Evolutionary conservation across 2,113 vertebrate species (phyloP).

Genomic region (Chloropsis cyanopogon): DNA sequence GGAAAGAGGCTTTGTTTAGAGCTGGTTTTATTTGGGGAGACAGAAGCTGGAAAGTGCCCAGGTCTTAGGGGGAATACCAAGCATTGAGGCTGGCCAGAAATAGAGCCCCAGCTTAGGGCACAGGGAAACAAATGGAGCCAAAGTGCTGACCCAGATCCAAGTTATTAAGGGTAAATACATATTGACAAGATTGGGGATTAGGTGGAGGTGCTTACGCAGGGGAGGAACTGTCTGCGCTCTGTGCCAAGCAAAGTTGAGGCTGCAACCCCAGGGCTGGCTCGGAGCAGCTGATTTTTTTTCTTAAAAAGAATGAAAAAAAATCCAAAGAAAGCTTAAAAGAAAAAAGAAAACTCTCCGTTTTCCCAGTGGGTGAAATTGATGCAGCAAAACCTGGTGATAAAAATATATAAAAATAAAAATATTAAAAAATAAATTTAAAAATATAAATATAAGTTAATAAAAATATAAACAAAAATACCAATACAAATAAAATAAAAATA

Average conservation of each 20-base stretch:
- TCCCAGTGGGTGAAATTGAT: neutral
- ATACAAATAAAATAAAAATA: too few relatives aligned
- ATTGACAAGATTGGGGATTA: constrained; percentile 28
- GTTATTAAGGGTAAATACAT: constrained; percentile 39
- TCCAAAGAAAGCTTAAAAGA: neutral
- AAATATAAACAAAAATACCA: too few relatives aligned
- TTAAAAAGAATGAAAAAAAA: neutral
- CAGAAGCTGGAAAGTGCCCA: constrained; percentile 35
- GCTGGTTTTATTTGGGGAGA: neutral
- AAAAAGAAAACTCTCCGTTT: neutral
- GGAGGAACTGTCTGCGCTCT: neutral
- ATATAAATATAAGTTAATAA: too few relatives aligned
- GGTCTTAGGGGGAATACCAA: constrained; percentile 40
- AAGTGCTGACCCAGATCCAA: neutral
- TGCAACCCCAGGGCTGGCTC: neutral
- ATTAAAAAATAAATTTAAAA: too few relatives aligned
- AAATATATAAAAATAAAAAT: too few relatives aligned
- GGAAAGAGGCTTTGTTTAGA: neutral
- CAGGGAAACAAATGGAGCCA: constrained; percentile 3
- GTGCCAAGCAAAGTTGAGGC: neutral
- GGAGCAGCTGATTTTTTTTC: neutral
- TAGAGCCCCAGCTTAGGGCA: constrained; percentile 26
- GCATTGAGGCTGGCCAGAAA: constrained; percentile 28
- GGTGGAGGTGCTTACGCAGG: neutral
- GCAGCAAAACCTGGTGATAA: fast-evolving